phyloP scores from a whole-genome alignment of 1,140 invertebrate genomes.

The Cherax quadricarinatus region DNA sequence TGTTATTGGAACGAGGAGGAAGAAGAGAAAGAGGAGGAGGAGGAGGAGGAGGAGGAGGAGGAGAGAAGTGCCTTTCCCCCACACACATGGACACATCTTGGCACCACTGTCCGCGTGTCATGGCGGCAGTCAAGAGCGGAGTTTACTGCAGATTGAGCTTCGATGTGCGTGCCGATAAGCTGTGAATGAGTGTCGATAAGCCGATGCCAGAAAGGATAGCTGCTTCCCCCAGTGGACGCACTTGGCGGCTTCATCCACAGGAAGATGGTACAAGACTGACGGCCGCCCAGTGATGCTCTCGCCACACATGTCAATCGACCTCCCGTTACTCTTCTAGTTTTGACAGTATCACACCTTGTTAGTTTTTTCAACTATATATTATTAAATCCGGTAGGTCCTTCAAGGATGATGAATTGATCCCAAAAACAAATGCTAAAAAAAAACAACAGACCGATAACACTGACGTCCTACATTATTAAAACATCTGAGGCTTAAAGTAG shows the following conservation, averaged over 20 bases:
- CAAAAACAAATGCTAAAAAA: too few relatives aligned
- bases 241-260: not conserved
- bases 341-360: too few relatives aligned
- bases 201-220: constrained; percentile 40
- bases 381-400: too few relatives aligned
- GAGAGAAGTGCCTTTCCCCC: not conserved
- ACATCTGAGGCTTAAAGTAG: too few relatives aligned
- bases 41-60: constrained; percentile 9
- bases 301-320: too few relatives aligned
- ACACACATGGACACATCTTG: not conserved
- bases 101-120: constrained; percentile 12
- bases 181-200: constrained; percentile 50
- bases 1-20: not conserved
- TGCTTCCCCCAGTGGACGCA: not conserved
- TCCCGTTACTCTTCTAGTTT: too few relatives aligned
- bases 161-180: constrained; percentile 55
- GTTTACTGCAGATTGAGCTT: constrained; percentile 64
- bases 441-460: too few relatives aligned
- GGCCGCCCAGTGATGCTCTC: too few relatives aligned
- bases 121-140: constrained; percentile 33
- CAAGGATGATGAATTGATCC: too few relatives aligned
- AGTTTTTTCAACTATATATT: too few relatives aligned
- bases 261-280: not conserved
- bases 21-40: constrained; percentile 10
- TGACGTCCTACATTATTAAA: too few relatives aligned